Base-by-base conservation (phyloP, 2,113 vertebrate genomes). In the Puma concolor region DNA sequence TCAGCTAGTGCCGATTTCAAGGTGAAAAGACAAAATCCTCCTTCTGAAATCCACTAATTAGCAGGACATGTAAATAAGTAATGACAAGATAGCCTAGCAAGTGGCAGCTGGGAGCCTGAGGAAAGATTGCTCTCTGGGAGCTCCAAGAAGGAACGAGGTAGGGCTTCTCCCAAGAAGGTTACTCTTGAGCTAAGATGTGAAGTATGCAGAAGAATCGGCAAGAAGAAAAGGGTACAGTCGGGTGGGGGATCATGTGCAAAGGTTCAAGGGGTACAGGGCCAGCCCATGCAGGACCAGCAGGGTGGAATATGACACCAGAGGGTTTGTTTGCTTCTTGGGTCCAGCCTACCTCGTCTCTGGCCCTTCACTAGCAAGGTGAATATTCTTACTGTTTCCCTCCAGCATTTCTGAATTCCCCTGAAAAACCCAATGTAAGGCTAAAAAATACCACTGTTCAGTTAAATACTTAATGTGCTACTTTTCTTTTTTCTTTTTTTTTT, bases 351-450 rank as follows among this genome's bases (percentile, higher is more conserved):
- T 38, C 10, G 2, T 10, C 31, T 93, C 27, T 19, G n/a, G 7
- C 31, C 52, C 44, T 44, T 52, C 12, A 14, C 25, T 41, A 77
- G 54, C 64, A 77, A 88, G 31, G 23, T 31, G 74, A 71, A 27
- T 25, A 44, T 38, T 48, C n/a, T 67, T 5, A 36, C 38, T 94
- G n/a, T 84, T 60, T 92, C 25, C 23, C 36, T 29, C 36, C 9
- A 85, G 41, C 5, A 33, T 29, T 41, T 29, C 50, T 50, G n/a
- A 88, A 52, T 33, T 60, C 5, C 63, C 72, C 7, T 27, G 71
- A 64, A 96, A 96, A 96, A 80, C 88, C 38, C 57, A 95, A 19
- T 16, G 41, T 14, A 57, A 80, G 38, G 27, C 36, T 81, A 72
- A 74, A n/a, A 54, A 60, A 50, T 33, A 54, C 19, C 19, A 66